Evolutionary conservation across 2,888 invertebrate genomes (phyloP), one percentile per base, ranked within the genome.

Genomic region (Vandiemenella viatica): DNA sequence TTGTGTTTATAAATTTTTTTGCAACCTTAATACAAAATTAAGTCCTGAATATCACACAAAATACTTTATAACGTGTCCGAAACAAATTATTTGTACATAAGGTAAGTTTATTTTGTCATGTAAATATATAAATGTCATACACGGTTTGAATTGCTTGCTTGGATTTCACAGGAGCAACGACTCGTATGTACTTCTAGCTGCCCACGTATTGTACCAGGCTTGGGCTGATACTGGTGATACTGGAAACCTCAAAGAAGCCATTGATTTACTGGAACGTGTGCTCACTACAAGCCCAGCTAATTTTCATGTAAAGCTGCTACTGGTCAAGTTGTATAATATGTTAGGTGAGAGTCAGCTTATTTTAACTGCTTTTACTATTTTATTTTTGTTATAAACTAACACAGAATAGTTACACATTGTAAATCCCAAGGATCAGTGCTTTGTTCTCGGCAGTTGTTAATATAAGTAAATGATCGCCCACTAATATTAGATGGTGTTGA

Each of bases 271-370:
- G 53, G 86, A 90, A 60, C 73, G 77, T 61, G 79, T 83, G 23
- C 69, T 88, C 21, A 72, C 76, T 45, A 74, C 78, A 58, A 91
- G 90, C 59, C 85, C 88, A 0, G 80, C 87, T 55, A 93, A 91
- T 70, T 90, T 87, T 65, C 89, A 92, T 63, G 77, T 85, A 13
- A 93, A 93, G 66, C 70, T 95, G 57, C 68, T 93, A 40, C 75
- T 89, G 6, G 72, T 92, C 48, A 80, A 83, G 58, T 73, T 88
- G 17, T 93, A 92, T 64, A 84, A 87, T 63, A 60, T 74, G 38
- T 62, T 84, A 56, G 83, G 83, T 80, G 59, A 70, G 72, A 61
- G 19, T 40, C n/a, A 19, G n/a, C 8, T 40, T n/a, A 20, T 5
- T 23, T 21, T 45, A 15, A 18, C 20, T 23, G 1, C 5, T 26